Evolutionary conservation across 2,797 vertebrate genomes (phyloP), one percentile per base, ranked within the genome.

Genomic region (Acropternis orthonyx): DNA sequence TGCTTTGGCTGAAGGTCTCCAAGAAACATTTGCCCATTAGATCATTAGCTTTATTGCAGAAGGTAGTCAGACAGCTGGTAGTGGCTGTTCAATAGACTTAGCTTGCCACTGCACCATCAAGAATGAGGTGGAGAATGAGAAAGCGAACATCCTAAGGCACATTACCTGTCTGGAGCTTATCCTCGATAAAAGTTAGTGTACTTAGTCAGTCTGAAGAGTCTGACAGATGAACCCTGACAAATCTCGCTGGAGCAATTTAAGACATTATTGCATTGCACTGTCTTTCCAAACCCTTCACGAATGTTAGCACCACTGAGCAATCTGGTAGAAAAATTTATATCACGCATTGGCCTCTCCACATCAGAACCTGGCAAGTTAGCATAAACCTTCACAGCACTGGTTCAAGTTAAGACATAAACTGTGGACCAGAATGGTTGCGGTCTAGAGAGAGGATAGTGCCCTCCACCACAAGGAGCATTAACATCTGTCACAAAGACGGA

Each of bases 141-240:
- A 69, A 92, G 59, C 76, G 89, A 91, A 73, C 82, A 88, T 80
- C 92, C 62, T 82, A 83, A 93, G 89, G 93, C 94, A 93, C 36
- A 76, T 92, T 56, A 93, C 95, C 89, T 84, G 73, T 93, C 96
- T 93, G 62, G 73, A 93, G 79, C 73, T 94, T 46, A 85, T 36
- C 43, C 89, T 61, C 62, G 79, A 48, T 89, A 94, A 37, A 37
- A 30, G 54, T 89, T 88, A 71, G 72, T 24, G 68, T 62, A 74
- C 73, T 88, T 83, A 84, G 85, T 52, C 77, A 61, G 61, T 80
- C 72, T 61, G 68, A 92, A 58, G 52, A 72, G n/a, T 61, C 82
- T 91, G 92, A 94, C 78, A 94, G 91, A 93, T 48, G 43, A 93
- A 89, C 63, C 44, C 84, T 87, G 91, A 96, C 85, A 95, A 94